A percentile compares a stretch with the other conserved stretches of the same genome.
Evolutionary conservation across 1,140 invertebrate species (phyloP).

Genomic region (Linepithema humile): DNA sequence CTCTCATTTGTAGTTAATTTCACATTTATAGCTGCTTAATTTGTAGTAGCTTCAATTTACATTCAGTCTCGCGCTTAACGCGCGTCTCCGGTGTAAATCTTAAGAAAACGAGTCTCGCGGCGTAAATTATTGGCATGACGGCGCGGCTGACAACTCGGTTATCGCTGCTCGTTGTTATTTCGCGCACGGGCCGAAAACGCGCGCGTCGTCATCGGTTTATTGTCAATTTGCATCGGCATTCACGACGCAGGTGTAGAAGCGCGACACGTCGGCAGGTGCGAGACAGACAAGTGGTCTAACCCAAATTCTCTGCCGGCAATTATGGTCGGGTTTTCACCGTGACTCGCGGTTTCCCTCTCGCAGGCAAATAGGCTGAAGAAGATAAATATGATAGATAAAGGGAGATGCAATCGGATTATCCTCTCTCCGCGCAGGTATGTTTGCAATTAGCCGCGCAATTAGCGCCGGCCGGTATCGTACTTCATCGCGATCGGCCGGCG

Average conservation of each 20-base stretch:
- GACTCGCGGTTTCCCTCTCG: conserved; percentile 70
- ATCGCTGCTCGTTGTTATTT: conserved; percentile 28
- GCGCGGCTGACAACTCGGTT: background rate
- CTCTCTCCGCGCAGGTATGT: background rate
- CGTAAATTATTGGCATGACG: background rate
- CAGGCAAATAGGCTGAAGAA: conserved; percentile 60
- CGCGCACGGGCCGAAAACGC: background rate
- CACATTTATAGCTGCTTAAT: background rate
- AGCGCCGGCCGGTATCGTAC: background rate
- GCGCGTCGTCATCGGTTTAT: background rate
- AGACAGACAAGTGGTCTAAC: conserved; percentile 30
- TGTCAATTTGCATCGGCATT: background rate
- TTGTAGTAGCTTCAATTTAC: too few species aligned
- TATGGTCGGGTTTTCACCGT: conserved; percentile 63
- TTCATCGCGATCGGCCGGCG: conserved; percentile 1
- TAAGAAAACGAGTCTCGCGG: background rate
- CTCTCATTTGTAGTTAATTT: background rate
- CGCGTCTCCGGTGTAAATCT: background rate
- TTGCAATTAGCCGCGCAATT: conserved; percentile 35
- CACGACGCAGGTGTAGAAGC: conserved; percentile 41
- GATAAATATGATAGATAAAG: conserved; percentile 53
- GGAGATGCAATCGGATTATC: background rate
- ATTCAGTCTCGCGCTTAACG: background rate
- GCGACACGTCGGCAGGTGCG: conserved; percentile 56
- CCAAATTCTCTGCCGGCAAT: conserved; percentile 17